Evolutionary conservation across 1,140 invertebrate genomes (phyloP), one percentile per base, ranked within the genome.

Genomic region (Dendroctonus ponderosae): DNA sequence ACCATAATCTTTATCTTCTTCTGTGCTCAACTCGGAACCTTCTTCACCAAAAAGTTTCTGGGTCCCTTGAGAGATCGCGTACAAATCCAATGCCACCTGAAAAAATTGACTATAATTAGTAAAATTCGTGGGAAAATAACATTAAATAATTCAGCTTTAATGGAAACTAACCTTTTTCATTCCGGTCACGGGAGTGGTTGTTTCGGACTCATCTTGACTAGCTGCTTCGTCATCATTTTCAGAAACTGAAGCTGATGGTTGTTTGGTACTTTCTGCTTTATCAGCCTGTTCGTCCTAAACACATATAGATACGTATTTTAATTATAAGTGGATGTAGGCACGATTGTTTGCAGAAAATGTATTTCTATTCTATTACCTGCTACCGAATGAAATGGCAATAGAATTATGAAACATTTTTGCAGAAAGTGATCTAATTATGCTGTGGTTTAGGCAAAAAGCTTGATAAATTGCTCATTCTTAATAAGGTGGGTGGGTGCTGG

Each of bases 41-140:
- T 70, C 72, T 72, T 87, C 85, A 64, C 86, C 86, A 43, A 88
- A 86, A 37, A 90, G 78, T 71, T 90, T 90, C 70, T 85, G 89
- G 48, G 88, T 87, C 12, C 88, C 88, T 72, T 85, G 84, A 9
- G 90, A 79, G 70, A 90, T 88, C 0, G 90, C 90, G 69, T 92
- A 92, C 12, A 92, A 77, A 72, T 92, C 90, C 11, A 91, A 79
- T 9, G 90, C 90, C 0, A 89, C 89, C 79, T 92, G 44, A 42
- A 56, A 39, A 52, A 62, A 60, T 48, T 46, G 11, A 60, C 5
- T 41, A 9, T 58, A 42, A 58, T 51, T 8, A 9, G 49, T 9
- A 8, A 51, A 51, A 51, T 9, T 51, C 7, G 43, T 44, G 7
- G 7, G n/a, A 7, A 44, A 44, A 44, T 44, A 44, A n/a, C n/a